A percentile compares a stretch with the other conserved stretches of the same genome.
These are phyloP conservation scores for Pimephales promelas DNA, from an alignment of 2,113 vertebrate species.

Conservation along the genomic window DNA sequence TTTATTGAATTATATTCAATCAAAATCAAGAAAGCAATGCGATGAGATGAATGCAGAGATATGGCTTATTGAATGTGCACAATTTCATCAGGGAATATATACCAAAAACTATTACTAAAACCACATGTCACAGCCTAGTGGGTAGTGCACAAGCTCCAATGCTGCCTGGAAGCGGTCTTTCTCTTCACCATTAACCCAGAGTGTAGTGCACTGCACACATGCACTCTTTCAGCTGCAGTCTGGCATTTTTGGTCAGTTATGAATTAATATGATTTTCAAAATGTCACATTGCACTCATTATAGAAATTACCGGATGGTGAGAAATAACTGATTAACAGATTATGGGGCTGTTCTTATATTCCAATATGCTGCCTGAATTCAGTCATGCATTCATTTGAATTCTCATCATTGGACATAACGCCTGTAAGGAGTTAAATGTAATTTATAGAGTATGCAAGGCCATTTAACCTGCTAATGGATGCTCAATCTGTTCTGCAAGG, in stretches of 20 bases:
- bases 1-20: conserved; percentile 29
- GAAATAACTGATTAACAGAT: conserved; percentile 43
- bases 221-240: conserved; percentile 28
- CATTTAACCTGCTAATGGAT: conserved; percentile 37
- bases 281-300: conserved; percentile 57
- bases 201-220: neutral
- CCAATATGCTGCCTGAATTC: conserved; percentile 31
- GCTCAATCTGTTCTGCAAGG: neutral
- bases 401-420: conserved; percentile 23
- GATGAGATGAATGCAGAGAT: conserved; percentile 15
- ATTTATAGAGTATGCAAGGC: conserved; percentile 3
- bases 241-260: conserved; percentile 36
- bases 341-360: conserved; percentile 38
- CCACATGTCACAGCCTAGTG: neutral
- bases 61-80: conserved; percentile 12
- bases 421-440: conserved; percentile 39
- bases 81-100: conserved; percentile 32
- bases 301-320: conserved; percentile 53
- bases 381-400: conserved; percentile 26
- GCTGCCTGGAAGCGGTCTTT: neutral
- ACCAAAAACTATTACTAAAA: neutral
- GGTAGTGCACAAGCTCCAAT: neutral
- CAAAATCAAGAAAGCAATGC: conserved; percentile 15
- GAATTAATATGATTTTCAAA: conserved; percentile 59
- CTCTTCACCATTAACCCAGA: neutral